Evolutionary conservation across 2,888 invertebrate species (phyloP).

Genomic region (Drosophila rubida): DNA sequence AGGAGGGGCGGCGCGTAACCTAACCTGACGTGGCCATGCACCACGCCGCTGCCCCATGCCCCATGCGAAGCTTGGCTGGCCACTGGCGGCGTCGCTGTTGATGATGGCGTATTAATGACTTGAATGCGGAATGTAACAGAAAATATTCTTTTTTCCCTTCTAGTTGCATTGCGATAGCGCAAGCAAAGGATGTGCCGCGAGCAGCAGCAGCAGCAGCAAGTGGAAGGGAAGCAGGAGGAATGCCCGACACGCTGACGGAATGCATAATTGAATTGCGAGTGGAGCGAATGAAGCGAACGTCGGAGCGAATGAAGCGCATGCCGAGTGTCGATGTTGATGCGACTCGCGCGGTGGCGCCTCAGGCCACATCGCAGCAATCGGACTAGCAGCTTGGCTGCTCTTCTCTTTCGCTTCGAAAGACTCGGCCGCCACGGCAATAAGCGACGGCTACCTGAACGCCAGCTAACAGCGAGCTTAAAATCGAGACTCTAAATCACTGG

Average conservation of each 20-base stretch:
- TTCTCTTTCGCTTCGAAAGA: slow-evolving; percentile 27
- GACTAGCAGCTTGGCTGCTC: slow-evolving; percentile 15
- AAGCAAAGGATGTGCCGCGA: not conserved
- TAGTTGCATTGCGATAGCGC: slow-evolving; percentile 38
- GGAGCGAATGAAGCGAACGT: slow-evolving; percentile 39
- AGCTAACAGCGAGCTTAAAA: not conserved
- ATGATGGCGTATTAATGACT: slow-evolving; percentile 80
- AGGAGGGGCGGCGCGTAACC: slow-evolving; percentile 26
- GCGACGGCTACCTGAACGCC: not conserved
- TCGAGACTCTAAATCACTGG: not conserved
- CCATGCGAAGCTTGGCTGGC: too few relatives aligned
- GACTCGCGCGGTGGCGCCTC: slow-evolving; percentile 5
- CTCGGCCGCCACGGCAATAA: slow-evolving; percentile 8
- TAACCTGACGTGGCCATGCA: slow-evolving; percentile 43
- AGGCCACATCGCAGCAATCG: slow-evolving; percentile 18
- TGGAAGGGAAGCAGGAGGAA: not conserved
- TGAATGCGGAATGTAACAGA: slow-evolving; percentile 75
- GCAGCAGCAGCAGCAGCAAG: not conserved
- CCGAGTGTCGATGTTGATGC: not conserved
- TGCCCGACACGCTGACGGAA: slow-evolving; percentile 64
- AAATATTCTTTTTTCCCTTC: slow-evolving; percentile 13
- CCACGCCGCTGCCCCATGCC: slow-evolving; percentile 31
- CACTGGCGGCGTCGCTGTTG: too few relatives aligned
- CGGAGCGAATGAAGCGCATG: slow-evolving; percentile 33
- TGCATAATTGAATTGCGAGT: slow-evolving; percentile 75